Conservation (phyloP, 2,888 invertebrate species). For the Aphodius granarius region DNA sequence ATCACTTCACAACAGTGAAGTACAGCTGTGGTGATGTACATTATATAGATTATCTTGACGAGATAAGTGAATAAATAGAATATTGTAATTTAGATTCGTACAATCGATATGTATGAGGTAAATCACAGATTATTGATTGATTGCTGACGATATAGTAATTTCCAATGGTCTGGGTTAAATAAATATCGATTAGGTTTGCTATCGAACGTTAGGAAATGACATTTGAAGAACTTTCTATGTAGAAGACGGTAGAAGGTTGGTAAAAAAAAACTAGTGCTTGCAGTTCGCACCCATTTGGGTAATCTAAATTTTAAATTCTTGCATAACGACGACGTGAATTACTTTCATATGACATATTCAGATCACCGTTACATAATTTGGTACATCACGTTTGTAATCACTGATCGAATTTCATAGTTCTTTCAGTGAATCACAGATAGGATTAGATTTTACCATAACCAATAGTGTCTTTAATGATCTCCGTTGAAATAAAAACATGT, state of each 20-base stretch:
- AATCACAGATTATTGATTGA: background rate
- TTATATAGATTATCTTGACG: background rate
- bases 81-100: background rate
- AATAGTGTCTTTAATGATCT: too few relatives aligned
- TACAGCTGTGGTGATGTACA: background rate
- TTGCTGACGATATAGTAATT: background rate
- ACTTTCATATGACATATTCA: background rate
- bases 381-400: background rate
- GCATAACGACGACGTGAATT: background rate
- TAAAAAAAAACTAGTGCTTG: background rate
- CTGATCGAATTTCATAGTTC: too few relatives aligned
- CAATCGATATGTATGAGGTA: background rate
- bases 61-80: background rate
- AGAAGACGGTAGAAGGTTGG: background rate
- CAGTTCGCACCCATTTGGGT: background rate
- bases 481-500: too few relatives aligned
- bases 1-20: background rate
- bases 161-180: too few relatives aligned
- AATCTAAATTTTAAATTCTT: background rate
- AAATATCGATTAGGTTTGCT: too few relatives aligned
- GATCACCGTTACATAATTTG: background rate
- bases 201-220: background rate
- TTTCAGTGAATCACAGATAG: too few relatives aligned
- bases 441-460: too few relatives aligned
- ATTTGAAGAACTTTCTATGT: background rate